Evolutionary conservation across 2,888 invertebrate species (phyloP), one percentile per base, ranked within the genome.

Genomic region (Lacanobia oleracea): DNA sequence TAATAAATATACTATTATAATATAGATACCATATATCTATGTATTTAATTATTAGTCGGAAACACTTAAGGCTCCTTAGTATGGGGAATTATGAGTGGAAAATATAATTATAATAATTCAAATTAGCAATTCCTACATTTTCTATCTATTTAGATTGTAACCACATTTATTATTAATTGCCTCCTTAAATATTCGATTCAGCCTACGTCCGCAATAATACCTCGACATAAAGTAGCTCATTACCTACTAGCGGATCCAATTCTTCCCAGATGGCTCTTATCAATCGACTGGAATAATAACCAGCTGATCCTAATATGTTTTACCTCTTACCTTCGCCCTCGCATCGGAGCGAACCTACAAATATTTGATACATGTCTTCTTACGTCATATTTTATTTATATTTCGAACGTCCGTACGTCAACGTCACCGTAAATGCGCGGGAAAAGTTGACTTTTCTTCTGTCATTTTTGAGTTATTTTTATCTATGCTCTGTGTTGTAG

Each of bases 201-300:
- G 27, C 40, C n/a, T 61, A 43, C 45, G 33, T 50, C 21, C 5
- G 14, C 67, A 75, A 62, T 57, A 75, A 61, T 67, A 61, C 60
- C 18, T 57, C 16, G 27, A 51, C 10, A 67, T 76, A 60, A 81
- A 62, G 40, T 71, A 62, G 53, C 78, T 81, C 61, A 78, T 81
- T 81, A 78, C 65, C 65, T 63, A 56, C 70, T 56, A 64, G 23
- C 33, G 59, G 33, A 82, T 82, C 66, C 66, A 82, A 82, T 79
- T 77, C 57, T 51, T 54, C 48, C 23, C 66, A 50, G 66, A 78
- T 78, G 57, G 53, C 62, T 66, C 40, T 81, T 81, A 67, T 72
- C 66, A 67, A 82, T 79, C 60, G 82, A 77, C 77, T 65, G 69
- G 61, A 82, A 82, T 82, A 79, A 82, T 72, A 67, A 67, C 66